These are phyloP conservation scores for Lycaon pictus DNA, from an alignment of 2,113 vertebrate genomes.

Conservation along the genomic window DNA sequence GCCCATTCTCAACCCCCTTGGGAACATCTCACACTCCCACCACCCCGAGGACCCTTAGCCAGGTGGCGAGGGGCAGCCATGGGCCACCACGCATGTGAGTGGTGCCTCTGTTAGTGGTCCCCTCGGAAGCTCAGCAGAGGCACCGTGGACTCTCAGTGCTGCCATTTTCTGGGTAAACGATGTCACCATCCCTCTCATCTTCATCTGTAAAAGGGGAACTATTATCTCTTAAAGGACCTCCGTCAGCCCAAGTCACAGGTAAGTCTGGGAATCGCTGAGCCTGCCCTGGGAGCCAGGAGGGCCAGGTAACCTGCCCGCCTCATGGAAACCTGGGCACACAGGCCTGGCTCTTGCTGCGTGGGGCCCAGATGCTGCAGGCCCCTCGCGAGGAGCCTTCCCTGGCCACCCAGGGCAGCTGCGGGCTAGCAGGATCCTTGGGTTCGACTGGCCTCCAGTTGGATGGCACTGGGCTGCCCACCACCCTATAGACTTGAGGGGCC, in stretches of 20 bases:
- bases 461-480: fast-evolving
- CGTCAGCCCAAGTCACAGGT: background rate
- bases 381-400: background rate
- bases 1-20: background rate
- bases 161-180: background rate
- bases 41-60: background rate
- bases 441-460: background rate
- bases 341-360: background rate
- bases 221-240: background rate
- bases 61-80: background rate
- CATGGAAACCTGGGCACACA: fast-evolving
- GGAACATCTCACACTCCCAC: background rate
- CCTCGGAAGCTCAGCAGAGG: background rate
- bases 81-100: fast-evolving
- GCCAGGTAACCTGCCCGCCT: background rate
- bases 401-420: background rate
- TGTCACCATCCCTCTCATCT: fast-evolving
- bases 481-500: fast-evolving
- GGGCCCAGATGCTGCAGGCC: background rate
- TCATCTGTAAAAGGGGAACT: background rate
- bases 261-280: background rate
- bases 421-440: background rate
- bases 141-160: background rate
- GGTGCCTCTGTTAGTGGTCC: background rate
- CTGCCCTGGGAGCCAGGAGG: background rate